Conservation (phyloP, 2,113 vertebrate genomes). For the Amazona vittata region DNA sequence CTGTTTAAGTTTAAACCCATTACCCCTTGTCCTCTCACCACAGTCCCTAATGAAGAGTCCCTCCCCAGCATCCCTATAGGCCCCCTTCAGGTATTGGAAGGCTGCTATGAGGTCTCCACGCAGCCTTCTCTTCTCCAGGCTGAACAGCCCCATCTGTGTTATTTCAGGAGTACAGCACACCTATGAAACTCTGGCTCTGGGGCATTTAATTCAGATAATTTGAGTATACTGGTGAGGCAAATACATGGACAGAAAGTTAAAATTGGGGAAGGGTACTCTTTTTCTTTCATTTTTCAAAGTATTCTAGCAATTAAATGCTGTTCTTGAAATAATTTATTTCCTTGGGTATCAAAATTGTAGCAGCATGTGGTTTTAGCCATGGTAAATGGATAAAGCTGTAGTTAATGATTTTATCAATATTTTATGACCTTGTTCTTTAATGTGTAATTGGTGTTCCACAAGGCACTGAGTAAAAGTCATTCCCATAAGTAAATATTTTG, state of each 20-base stretch:
- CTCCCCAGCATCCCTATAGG: too few species aligned
- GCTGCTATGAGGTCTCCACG: too few species aligned
- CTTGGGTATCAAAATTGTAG: constrained; percentile 27
- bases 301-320: constrained; percentile 10
- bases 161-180: neutral
- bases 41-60: too few species aligned
- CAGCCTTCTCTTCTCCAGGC: too few species aligned
- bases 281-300: neutral
- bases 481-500: constrained; percentile 56
- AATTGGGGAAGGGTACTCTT: neutral
- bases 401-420: constrained; percentile 70
- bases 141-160: neutral
- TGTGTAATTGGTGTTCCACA: constrained; percentile 33
- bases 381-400: constrained; percentile 44
- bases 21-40: too few species aligned
- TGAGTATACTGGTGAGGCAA: neutral
- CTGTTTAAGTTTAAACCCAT: too few species aligned
- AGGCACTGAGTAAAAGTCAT: constrained; percentile 4
- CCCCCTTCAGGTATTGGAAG: too few species aligned
- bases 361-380: constrained; percentile 26
- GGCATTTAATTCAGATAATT: neutral
- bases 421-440: constrained; percentile 54
- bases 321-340: constrained; percentile 43
- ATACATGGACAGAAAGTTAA: neutral
- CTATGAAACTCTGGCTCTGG: neutral